Conservation (phyloP, 1,140 invertebrate species). For the Neodiprion fabricii region DNA sequence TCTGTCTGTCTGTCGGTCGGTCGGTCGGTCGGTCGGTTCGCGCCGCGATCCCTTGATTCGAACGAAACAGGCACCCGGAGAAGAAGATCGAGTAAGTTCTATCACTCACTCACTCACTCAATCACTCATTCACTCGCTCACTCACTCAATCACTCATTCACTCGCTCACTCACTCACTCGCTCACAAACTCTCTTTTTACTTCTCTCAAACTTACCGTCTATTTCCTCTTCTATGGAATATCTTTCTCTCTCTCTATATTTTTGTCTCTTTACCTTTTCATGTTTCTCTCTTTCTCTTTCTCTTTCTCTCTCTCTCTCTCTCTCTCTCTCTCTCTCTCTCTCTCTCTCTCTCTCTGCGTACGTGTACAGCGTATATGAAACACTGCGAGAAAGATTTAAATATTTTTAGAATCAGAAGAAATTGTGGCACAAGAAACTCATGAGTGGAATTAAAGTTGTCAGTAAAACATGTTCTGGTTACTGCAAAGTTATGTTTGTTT, state of each 20-base stretch:
- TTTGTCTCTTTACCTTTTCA: neutral
- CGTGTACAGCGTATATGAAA: slow-evolving; percentile 27
- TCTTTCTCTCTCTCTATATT: too few species aligned
- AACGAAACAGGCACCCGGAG: slow-evolving; percentile 57
- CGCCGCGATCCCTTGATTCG: slow-evolving; percentile 6
- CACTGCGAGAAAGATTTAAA: slow-evolving; percentile 28
- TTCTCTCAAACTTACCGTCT: slow-evolving; percentile 25
- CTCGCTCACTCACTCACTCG: slow-evolving; percentile 21
- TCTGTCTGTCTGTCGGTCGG: slow-evolving; percentile 40
- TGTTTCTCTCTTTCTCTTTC: slow-evolving; percentile 21
- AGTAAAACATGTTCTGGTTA: too few species aligned
- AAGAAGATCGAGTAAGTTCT: slow-evolving; percentile 62
- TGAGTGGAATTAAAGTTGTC: too few species aligned
- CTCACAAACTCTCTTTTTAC: slow-evolving; percentile 13
- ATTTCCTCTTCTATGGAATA: slow-evolving; percentile 5
- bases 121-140: slow-evolving; percentile 21
- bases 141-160: slow-evolving; percentile 18
- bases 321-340: slow-evolving; percentile 27
- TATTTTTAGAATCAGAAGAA: slow-evolving; percentile 19
- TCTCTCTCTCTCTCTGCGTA: slow-evolving; percentile 24
- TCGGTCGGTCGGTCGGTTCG: slow-evolving; percentile 24
- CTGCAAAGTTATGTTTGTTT: too few species aligned
- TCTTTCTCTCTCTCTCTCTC: slow-evolving; percentile 24
- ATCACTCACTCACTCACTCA: slow-evolving; percentile 8
- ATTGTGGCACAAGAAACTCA: too few species aligned